phyloP scores from a whole-genome alignment of 2,797 vertebrate genomes.

The Bovichtus variegatus region DNA sequence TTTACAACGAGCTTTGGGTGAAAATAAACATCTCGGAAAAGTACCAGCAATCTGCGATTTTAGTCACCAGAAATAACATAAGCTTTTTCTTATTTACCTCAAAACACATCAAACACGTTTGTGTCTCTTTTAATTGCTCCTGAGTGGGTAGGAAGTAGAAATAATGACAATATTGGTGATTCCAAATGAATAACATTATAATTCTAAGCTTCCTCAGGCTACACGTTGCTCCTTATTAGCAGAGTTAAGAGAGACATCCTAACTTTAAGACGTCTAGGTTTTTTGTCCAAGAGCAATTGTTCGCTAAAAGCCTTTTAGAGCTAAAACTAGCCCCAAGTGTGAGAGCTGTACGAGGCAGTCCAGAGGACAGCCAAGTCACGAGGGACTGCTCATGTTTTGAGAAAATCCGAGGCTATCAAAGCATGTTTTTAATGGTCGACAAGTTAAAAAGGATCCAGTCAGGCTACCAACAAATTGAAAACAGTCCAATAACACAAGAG shows the following conservation, averaged over 20 bases:
- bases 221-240: neutral
- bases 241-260: neutral
- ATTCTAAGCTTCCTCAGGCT: neutral
- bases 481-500: neutral
- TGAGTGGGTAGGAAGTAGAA: neutral
- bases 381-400: neutral
- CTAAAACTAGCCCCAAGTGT: neutral
- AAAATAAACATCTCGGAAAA: neutral
- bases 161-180: neutral
- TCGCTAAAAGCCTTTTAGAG: neutral
- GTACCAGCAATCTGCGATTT: neutral
- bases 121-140: neutral
- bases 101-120: neutral
- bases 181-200: neutral
- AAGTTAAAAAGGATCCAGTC: neutral
- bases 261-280: neutral
- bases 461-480: neutral
- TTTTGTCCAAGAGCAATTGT: neutral
- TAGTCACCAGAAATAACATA: constrained; percentile 2
- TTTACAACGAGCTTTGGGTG: constrained; percentile 11
- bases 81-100: neutral
- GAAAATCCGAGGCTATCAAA: neutral
- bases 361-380: neutral
- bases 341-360: neutral
- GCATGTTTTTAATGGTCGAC: neutral